Conservation (phyloP, 2,113 vertebrate genomes). For the Seriola aureovittata region DNA sequence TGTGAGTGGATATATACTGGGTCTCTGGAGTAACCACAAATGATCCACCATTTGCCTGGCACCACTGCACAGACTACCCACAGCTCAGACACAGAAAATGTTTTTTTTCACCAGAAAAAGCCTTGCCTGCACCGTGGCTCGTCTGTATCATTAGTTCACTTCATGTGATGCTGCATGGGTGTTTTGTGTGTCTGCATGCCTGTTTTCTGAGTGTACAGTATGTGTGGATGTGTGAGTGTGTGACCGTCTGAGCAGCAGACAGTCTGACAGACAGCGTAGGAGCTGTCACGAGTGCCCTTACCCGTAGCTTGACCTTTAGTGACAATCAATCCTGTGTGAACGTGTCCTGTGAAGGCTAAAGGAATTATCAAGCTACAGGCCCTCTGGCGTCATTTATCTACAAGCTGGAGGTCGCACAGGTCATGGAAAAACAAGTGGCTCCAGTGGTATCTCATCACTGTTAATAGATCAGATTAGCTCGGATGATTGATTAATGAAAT, state of each 20-base stretch:
- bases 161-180: slow-evolving; percentile 16
- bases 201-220: slow-evolving; percentile 3
- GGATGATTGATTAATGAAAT: slow-evolving; percentile 47
- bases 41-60: slow-evolving; percentile 56
- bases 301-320: slow-evolving; percentile 68
- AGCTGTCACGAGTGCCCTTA: slow-evolving; percentile 68
- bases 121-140: slow-evolving; percentile 12
- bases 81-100: slow-evolving; percentile 23
- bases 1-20: slow-evolving; percentile 47
- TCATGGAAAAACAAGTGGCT: slow-evolving; percentile 63
- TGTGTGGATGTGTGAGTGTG: slow-evolving; percentile 23
- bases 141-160: slow-evolving; percentile 11
- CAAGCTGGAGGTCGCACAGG: slow-evolving; percentile 58
- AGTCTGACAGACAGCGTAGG: slow-evolving; percentile 38
- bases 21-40: slow-evolving; percentile 59
- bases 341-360: slow-evolving; percentile 67
- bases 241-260: slow-evolving; percentile 38
- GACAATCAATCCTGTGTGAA: slow-evolving; percentile 76
- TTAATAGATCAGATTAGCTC: slow-evolving; percentile 58
- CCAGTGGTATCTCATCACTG: slow-evolving; percentile 53
- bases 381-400: slow-evolving; percentile 65
- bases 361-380: slow-evolving; percentile 68
- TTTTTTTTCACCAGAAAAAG: slow-evolving; percentile 15
- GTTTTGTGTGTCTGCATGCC: slow-evolving; percentile 8
- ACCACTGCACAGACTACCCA: slow-evolving; percentile 44